A percentile compares a stretch with the other conserved stretches of the same genome.
phyloP scores from a whole-genome alignment of 92 coral and sea anemone species.

The Porites divaricata region DNA sequence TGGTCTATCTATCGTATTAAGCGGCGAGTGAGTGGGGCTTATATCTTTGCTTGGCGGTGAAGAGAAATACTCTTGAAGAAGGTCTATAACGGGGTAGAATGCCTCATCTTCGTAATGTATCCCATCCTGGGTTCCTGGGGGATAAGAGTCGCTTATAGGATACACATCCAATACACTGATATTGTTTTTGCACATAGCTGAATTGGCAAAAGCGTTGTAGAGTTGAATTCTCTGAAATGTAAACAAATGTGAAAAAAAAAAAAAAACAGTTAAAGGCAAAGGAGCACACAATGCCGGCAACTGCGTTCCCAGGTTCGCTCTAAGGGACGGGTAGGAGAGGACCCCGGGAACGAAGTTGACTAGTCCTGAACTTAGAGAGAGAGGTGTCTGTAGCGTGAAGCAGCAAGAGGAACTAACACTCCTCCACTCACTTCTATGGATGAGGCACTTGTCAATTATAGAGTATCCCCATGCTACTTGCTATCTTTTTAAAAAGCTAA shows the following conservation, averaged over 20 bases:
- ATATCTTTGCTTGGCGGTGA: neutral
- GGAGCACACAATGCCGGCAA: no score
- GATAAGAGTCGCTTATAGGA: conserved; percentile 69
- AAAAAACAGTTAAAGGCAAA: no score
- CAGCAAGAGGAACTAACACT: no score
- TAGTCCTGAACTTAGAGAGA: no score
- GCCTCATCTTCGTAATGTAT: conserved; percentile 59
- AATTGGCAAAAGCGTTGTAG: conserved; percentile 82
- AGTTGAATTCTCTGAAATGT: conserved; percentile 67
- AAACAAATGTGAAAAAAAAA: neutral
- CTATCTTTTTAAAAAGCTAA: no score
- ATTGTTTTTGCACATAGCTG: conserved; percentile 66
- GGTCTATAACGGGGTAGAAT: conserved; percentile 56
- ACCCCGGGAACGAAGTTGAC: no score
- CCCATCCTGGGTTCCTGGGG: conserved; percentile 75
- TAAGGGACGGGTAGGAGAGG: no score
- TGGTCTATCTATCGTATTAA: neutral
- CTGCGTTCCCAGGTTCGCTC: no score
- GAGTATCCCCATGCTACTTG: no score
- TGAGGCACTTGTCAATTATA: no score
- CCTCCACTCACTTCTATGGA: no score
- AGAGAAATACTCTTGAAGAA: conserved; percentile 59
- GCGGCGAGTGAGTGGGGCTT: neutral
- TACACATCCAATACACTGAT: conserved; percentile 70
- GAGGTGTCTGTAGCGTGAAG: no score